Evolutionary conservation across 2,888 invertebrate genomes (phyloP).

Genomic region (Balanococcus diminutus): DNA sequence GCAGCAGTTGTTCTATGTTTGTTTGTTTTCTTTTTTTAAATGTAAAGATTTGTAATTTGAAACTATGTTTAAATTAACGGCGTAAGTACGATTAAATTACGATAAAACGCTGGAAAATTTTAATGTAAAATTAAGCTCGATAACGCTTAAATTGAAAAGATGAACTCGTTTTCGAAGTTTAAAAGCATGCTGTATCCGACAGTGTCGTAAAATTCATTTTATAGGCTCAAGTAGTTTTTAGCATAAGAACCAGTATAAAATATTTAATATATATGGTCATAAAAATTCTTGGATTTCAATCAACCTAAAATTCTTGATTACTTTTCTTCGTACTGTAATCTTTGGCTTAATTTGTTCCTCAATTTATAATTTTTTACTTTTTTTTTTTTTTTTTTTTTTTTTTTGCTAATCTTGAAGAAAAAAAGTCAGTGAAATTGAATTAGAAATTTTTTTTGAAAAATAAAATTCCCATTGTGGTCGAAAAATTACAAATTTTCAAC

Average conservation of each 20-base stretch:
- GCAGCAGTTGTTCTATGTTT: no score
- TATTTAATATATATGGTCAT: background rate
- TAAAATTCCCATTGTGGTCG: no score
- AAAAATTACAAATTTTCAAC: no score
- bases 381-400: background rate
- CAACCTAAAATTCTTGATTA: constrained; percentile 28
- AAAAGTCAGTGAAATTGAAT: no score
- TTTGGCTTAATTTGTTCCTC: background rate
- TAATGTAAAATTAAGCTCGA: constrained; percentile 24
- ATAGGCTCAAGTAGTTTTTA: constrained; percentile 34
- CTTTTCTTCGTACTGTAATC: background rate
- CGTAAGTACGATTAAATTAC: background rate
- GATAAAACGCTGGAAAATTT: background rate
- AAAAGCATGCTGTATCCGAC: background rate
- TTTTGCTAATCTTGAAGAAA: background rate
- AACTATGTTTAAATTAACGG: background rate
- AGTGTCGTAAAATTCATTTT: constrained; percentile 11
- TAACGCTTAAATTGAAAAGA: constrained; percentile 22
- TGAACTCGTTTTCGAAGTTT: constrained; percentile 3
- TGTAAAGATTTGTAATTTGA: background rate
- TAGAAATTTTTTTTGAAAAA: no score
- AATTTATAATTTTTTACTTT: no score
- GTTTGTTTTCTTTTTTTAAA: background rate
- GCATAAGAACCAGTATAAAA: constrained; percentile 15
- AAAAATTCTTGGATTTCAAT: constrained; percentile 30